Evolutionary conservation across 2,888 invertebrate species (phyloP), one percentile per base, ranked within the genome.

Genomic region (Coremacera marginata): DNA sequence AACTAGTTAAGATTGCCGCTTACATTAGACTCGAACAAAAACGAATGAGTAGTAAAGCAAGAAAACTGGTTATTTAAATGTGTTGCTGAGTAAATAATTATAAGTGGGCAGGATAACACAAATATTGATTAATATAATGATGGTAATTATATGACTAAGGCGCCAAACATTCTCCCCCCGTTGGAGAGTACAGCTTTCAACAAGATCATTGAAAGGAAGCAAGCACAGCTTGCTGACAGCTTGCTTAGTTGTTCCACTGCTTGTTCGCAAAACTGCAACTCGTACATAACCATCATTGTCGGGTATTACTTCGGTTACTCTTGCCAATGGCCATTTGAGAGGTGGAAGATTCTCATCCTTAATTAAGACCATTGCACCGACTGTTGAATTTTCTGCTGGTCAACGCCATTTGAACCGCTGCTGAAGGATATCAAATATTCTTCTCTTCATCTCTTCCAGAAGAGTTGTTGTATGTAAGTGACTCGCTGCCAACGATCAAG

Each of bases 281-380:
- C 62, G 67, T n/a, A 70, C 71, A 16, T 51, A 31, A 16, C 71
- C 70, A 62, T 72, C 72, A 7, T 52, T 27, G 22, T 67, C 67
- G 9, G 19, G 19, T 22, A 73, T 70, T 3, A 22, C 37, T n/a
- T 77, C 73, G 11, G 73, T 52, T 9, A 78, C 79, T 55, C 79
- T 44, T 8, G 73, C 78, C 11, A 80, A 52, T 16, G 65, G 76
- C 78, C 80, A 79, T 7, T 44, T 76, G 1, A 76, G 57, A 3
- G 77, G 68, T n/a, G 80, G 78, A 0, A 77, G 51, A 63, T 81
- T 81, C 37, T 77, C 77, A 22, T 81, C 79, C 37, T 81, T 81
- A 14, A 82, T 22, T 7, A 80, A 49, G 4, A 80, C 76, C 27
- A 77, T 62, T 19, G 70, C 51, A 34, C 52, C 25, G 19, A 70